Evolutionary conservation across 2,888 invertebrate genomes (phyloP).

Genomic region (Diaphora mendica): DNA sequence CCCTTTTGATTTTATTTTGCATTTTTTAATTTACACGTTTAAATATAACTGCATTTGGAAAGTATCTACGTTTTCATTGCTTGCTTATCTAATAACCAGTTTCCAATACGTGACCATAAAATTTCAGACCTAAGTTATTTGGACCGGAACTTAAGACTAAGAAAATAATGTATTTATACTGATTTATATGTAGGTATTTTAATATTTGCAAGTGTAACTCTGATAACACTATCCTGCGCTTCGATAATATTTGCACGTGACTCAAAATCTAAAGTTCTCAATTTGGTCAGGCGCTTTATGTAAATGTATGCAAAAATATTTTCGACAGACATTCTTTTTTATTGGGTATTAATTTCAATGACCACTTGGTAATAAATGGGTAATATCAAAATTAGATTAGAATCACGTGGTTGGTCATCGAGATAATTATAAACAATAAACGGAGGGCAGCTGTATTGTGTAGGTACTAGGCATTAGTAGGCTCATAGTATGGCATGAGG

Average conservation of each 20-base stretch:
- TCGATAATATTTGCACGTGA: background rate
- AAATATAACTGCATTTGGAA: background rate
- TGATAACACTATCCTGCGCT: background rate
- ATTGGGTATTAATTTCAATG: constrained; percentile 33
- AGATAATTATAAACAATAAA: constrained; percentile 63
- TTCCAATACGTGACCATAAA: background rate
- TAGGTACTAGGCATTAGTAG: constrained; percentile 47
- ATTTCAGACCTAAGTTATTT: background rate
- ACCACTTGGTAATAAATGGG: constrained; percentile 36
- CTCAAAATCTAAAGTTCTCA: background rate
- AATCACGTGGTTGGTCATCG: constrained; percentile 61
- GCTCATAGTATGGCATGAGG: constrained; percentile 44
- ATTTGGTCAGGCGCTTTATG: background rate
- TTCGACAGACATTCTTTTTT: background rate
- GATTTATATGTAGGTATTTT: background rate
- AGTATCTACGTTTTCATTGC: background rate
- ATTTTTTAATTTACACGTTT: background rate
- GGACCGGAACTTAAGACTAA: background rate
- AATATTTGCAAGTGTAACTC: background rate
- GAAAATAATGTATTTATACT: background rate
- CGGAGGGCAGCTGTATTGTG: constrained; percentile 46
- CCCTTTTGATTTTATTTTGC: too few species aligned
- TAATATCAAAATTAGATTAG: constrained; percentile 61
- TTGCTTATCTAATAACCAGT: background rate
- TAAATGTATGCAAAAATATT: background rate